These are phyloP conservation scores for Tolmerus cingulatus DNA, from an alignment of 2,888 invertebrate genomes.

Conservation along the genomic window DNA sequence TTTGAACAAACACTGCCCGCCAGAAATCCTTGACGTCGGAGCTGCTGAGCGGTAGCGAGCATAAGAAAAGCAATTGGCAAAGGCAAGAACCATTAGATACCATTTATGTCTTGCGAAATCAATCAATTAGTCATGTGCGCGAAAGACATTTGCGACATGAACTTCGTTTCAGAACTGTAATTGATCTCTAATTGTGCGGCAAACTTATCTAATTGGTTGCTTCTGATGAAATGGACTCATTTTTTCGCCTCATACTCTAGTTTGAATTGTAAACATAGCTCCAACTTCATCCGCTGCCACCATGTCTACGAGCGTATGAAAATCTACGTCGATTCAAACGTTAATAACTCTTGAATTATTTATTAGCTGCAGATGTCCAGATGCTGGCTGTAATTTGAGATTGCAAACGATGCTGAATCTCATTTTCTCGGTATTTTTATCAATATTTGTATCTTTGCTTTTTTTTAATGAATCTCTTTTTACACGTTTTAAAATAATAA, in stretches of 20 bases:
- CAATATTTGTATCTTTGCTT: neutral
- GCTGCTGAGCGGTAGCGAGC: neutral
- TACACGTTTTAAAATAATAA: neutral
- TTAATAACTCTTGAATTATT: neutral
- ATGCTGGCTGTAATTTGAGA: neutral
- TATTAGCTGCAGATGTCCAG: neutral
- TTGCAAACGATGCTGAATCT: neutral
- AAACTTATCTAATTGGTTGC: slow-evolving; percentile 15
- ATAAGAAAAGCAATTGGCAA: slow-evolving; percentile 6
- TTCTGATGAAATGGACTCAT: neutral
- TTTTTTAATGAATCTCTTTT: neutral
- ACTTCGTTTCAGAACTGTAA: neutral
- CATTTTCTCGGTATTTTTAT: neutral
- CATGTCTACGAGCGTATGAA: neutral
- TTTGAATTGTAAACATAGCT: neutral
- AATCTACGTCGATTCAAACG: neutral
- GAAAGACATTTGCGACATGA: slow-evolving; percentile 4
- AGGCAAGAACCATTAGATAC: neutral
- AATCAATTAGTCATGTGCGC: slow-evolving; percentile 2
- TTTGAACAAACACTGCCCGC: neutral
- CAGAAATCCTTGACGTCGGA: neutral
- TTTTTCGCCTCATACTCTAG: neutral
- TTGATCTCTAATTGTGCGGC: slow-evolving; percentile 26
- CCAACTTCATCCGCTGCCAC: neutral
- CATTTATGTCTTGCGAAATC: slow-evolving; percentile 38